These are phyloP conservation scores for Bombylius major DNA, from an alignment of 2,888 invertebrate species.

Conservation along the genomic window DNA sequence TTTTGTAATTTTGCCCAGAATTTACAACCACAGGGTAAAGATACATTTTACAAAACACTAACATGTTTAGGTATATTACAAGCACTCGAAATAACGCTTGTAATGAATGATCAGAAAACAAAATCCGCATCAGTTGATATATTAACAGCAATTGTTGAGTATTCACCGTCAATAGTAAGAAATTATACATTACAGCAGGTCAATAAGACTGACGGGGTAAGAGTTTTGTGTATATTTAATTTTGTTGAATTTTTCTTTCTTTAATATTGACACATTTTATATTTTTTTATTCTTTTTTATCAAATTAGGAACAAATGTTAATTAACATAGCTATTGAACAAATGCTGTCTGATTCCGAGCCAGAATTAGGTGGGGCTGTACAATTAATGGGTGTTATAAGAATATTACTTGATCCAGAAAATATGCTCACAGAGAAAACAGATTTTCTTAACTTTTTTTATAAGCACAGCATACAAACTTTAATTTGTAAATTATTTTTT, in stretches of 20 bases:
- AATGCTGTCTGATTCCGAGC: slow-evolving; percentile 93
- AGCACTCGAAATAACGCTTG: slow-evolving; percentile 79
- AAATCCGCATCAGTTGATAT: slow-evolving; percentile 97
- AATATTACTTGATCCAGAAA: slow-evolving; percentile 91
- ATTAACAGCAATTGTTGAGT: slow-evolving; percentile 95
- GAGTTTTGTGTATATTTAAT: slow-evolving; percentile 17
- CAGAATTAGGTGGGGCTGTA: slow-evolving; percentile 93
- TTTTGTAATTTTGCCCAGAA: slow-evolving; percentile 99
- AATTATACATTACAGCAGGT: slow-evolving; percentile 94
- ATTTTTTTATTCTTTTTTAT: slow-evolving; percentile 2
- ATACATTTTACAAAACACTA: slow-evolving; percentile 92
- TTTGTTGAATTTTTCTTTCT: background rate
- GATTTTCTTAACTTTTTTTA: slow-evolving; percentile 98
- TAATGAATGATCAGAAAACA: slow-evolving; percentile 85
- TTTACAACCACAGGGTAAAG: slow-evolving; percentile 92
- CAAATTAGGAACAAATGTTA: slow-evolving; percentile 73
- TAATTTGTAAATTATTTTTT: slow-evolving; percentile 56
- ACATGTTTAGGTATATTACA: slow-evolving; percentile 78
- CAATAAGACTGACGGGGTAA: slow-evolving; percentile 71
- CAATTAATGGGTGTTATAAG: slow-evolving; percentile 91
- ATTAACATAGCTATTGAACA: slow-evolving; percentile 95
- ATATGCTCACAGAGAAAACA: slow-evolving; percentile 95
- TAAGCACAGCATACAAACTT: slow-evolving; percentile 91
- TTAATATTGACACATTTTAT: background rate
- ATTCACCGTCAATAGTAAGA: slow-evolving; percentile 91